Conservation (phyloP, 1,140 invertebrate species). For the Cydia strobilella region DNA sequence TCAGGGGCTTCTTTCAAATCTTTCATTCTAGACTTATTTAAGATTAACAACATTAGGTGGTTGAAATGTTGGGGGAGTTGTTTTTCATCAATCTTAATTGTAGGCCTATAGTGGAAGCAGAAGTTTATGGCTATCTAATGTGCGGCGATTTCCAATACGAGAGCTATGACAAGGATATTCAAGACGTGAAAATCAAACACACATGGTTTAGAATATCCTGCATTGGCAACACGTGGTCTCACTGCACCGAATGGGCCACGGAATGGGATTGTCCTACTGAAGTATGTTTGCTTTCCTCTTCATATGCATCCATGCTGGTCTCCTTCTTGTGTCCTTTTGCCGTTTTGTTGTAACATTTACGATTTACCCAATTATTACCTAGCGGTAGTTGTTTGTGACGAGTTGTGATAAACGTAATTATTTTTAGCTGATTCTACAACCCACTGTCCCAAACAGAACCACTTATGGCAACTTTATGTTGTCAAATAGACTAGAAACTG, state of each 20-base stretch:
- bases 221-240: constrained; percentile 66
- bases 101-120: constrained; percentile 65
- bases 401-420: constrained; percentile 6
- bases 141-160: constrained; percentile 69
- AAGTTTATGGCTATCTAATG: constrained; percentile 63
- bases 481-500: constrained; percentile 65
- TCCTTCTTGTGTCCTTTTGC: too few relatives aligned
- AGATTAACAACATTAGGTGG: too few relatives aligned
- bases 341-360: too few relatives aligned
- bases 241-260: constrained; percentile 63
- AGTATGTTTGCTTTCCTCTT: constrained; percentile 40
- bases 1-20: too few relatives aligned
- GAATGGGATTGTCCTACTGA: constrained; percentile 68
- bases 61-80: too few relatives aligned
- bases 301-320: too few relatives aligned
- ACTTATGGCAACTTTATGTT: constrained; percentile 69
- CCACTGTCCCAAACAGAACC: constrained; percentile 66
- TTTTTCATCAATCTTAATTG: neutral
- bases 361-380: neutral
- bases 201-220: constrained; percentile 69
- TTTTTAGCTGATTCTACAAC: constrained; percentile 62
- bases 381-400: too few relatives aligned
- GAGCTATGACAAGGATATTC: constrained; percentile 37
- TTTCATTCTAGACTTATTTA: too few relatives aligned
- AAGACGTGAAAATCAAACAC: constrained; percentile 54